Conservation (phyloP, 1,140 invertebrate species). For the Ganaspis sp. region DNA sequence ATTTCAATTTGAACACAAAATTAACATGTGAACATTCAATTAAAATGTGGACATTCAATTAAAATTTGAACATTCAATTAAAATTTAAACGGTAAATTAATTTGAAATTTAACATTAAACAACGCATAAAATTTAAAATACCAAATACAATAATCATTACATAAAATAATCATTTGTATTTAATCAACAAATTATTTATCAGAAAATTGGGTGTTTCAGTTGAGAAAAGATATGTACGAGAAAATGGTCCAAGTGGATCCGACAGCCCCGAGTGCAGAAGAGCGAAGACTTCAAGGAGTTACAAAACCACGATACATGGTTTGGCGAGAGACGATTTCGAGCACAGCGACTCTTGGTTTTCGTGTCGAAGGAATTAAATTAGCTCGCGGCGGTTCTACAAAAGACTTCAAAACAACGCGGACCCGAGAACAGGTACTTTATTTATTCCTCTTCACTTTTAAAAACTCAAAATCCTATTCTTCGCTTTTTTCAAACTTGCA, state of each 20-base stretch:
- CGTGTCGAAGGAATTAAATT: constrained; percentile 96
- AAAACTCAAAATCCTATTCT: too few species aligned
- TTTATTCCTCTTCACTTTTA: neutral
- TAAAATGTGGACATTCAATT: too few species aligned
- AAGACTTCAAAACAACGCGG: constrained; percentile 98
- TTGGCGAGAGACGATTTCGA: constrained; percentile 98
- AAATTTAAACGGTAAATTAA: neutral
- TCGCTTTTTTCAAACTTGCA: too few species aligned
- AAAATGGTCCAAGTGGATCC: constrained; percentile 98
- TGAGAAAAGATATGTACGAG: constrained; percentile 92
- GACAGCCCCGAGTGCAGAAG: constrained; percentile 92
- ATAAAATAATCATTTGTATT: too few species aligned
- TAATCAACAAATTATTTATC: too few species aligned
- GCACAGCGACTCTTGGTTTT: constrained; percentile 95
- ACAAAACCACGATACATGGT: constrained; percentile 98
- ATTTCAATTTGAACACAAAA: too few species aligned
- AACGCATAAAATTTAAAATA: too few species aligned
- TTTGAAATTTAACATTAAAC: neutral
- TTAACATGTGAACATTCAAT: too few species aligned
- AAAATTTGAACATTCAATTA: too few species aligned
- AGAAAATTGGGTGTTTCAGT: constrained; percentile 66
- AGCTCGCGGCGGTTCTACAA: constrained; percentile 90
- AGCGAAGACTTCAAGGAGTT: constrained; percentile 91
- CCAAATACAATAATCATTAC: too few species aligned
- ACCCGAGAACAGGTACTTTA: constrained; percentile 81